Evolutionary conservation across 2,888 invertebrate species (phyloP), one percentile per base, ranked within the genome.

Genomic region (Hofmannophila pseudospretella): DNA sequence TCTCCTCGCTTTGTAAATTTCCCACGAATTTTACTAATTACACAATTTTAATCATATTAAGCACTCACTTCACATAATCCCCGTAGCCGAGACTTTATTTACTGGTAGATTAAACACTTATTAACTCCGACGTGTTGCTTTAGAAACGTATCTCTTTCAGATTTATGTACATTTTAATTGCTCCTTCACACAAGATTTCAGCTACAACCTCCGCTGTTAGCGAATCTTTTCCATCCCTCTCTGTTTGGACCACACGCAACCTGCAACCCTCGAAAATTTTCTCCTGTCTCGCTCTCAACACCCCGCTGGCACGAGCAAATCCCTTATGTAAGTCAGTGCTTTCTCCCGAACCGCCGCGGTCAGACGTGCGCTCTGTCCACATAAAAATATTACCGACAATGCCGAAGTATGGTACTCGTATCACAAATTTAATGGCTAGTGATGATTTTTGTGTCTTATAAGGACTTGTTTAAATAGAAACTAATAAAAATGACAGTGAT

Each of bases 251-350:
- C 51, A 53, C 62, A 55, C 54, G 46, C 58, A 54, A 63, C 58
- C 69, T 67, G 70, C 72, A 73, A 65, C 74, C 76, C 75, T 70
- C 58, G 63, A 67, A 69, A 64, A 56, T 51, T 40, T 50, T 75
- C 54, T 56, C 50, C 73, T 51, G 51, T 85, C 84, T 72, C 73
- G 66, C 51, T 84, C 80, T 53, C 58, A 55, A 55, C 58, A 20
- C 68, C 70, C 58, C 60, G 70, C 68, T 76, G 72, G 76, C 70
- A 72, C 68, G 66, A 72, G 65, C 60, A 59, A 70, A 66, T 80
- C 78, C 85, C 86, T 85, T 85, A 86, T 81, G 80, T 86, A 85
- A 85, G 84, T 68, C 80, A 86, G 86, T 85, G 71, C 75, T 76
- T 56, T 55, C 50, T 50, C 49, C 56, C 47, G 51, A 44, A 48